These are phyloP conservation scores for Cynocephalus volans DNA, from an alignment of 2,113 vertebrate species.

Conservation along the genomic window DNA sequence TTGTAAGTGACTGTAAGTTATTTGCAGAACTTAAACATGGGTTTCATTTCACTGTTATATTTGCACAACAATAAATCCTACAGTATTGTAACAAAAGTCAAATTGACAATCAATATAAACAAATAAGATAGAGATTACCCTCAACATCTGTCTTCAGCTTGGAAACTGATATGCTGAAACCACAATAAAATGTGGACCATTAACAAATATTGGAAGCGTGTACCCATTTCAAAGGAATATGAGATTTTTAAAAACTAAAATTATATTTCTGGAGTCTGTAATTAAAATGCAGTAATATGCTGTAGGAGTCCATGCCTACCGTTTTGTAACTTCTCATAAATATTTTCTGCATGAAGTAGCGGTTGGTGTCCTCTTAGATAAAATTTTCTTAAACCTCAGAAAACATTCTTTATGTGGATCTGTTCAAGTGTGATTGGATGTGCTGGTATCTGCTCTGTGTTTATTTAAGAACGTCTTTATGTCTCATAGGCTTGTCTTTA, in stretches of 20 bases:
- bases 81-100: constrained; percentile 58
- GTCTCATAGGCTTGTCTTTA: constrained; percentile 26
- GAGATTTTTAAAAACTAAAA: constrained; percentile 48
- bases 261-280: constrained; percentile 68
- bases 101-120: constrained; percentile 47
- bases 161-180: background rate
- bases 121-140: background rate
- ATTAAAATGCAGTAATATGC: constrained; percentile 73
- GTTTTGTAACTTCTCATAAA: constrained; percentile 79
- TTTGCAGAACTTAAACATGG: constrained; percentile 83
- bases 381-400: constrained; percentile 74
- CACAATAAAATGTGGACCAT: background rate
- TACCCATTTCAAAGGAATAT: constrained; percentile 71
- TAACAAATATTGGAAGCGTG: background rate
- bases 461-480: constrained; percentile 46
- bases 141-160: constrained; percentile 39
- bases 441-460: constrained; percentile 46
- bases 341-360: constrained; percentile 81
- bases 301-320: constrained; percentile 65
- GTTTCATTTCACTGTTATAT: constrained; percentile 68
- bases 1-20: constrained; percentile 77
- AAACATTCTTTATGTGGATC: constrained; percentile 52
- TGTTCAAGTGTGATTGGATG: constrained; percentile 35
- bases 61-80: constrained; percentile 68
- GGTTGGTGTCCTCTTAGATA: constrained; percentile 72